Percentiles rank a stretch among this genome's conserved stretches.
Evolutionary conservation across 2,113 vertebrate genomes (phyloP).

Genomic region (Gymnobelideus leadbeateri): DNA sequence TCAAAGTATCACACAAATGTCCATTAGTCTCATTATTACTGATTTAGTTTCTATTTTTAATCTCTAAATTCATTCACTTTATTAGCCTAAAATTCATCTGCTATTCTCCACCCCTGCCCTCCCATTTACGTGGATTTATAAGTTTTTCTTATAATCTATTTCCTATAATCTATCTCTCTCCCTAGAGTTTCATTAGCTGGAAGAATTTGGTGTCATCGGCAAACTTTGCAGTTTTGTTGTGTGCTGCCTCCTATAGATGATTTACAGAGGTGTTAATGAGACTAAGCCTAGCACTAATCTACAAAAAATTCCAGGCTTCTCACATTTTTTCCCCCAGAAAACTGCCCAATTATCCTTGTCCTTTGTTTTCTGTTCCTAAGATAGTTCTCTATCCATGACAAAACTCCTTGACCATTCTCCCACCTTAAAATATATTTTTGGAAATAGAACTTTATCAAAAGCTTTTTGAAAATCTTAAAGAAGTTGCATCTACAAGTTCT

Average conservation of each 20-base stretch:
- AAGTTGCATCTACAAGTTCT: background rate
- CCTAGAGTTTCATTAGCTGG: background rate
- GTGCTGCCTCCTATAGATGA: background rate
- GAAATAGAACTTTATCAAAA: background rate
- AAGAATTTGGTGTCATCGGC: background rate
- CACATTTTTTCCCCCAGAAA: background rate
- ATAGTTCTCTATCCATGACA: conserved; percentile 11
- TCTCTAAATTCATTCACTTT: background rate
- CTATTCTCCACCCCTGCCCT: background rate
- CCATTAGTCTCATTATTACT: too few species aligned
- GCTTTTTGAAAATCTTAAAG: background rate
- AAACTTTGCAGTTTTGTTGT: background rate
- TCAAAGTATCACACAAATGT: background rate
- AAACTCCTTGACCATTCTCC: background rate
- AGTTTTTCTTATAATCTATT: background rate
- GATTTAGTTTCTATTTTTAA: conserved; percentile 2
- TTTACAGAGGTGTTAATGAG: background rate
- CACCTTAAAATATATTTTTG: background rate
- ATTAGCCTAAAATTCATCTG: background rate
- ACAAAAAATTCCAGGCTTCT: background rate
- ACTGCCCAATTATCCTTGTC: conserved; percentile 7
- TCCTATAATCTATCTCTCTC: background rate
- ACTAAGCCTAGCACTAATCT: background rate
- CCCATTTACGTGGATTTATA: background rate
- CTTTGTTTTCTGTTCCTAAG: background rate